Percentiles rank a stretch among this genome's conserved stretches.
These are phyloP conservation scores for Euura saliciscinereae DNA, from an alignment of 1,140 invertebrate genomes.

Conservation along the genomic window DNA sequence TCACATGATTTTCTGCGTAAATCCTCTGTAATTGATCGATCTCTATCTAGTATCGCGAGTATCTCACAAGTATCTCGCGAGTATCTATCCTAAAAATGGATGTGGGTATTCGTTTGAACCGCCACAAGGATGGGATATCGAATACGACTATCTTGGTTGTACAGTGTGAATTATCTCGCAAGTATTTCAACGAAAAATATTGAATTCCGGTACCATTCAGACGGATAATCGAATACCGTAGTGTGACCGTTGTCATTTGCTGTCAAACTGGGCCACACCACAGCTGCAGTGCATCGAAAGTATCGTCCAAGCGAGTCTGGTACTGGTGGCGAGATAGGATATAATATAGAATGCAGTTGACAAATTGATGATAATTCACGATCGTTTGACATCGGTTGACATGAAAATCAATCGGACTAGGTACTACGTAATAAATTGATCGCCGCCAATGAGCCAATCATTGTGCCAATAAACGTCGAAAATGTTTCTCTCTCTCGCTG, in stretches of 20 bases:
- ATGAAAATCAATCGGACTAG: constrained; percentile 56
- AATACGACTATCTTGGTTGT: too few species aligned
- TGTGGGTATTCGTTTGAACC: too few species aligned
- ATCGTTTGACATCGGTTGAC: constrained; percentile 58
- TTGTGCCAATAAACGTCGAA: constrained; percentile 50
- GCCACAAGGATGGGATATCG: too few species aligned
- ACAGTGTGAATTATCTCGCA: too few species aligned
- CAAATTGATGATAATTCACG: constrained; percentile 55
- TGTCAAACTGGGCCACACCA: constrained; percentile 42
- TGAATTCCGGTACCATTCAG: too few species aligned
- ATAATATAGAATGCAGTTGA: constrained; percentile 25
- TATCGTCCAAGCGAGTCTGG: constrained; percentile 8
- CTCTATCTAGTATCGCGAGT: too few species aligned
- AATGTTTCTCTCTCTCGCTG: neutral
- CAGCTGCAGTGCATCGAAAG: constrained; percentile 38
- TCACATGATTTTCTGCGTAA: too few species aligned
- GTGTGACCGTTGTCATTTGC: constrained; percentile 25
- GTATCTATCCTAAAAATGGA: too few species aligned
- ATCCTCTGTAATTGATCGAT: too few species aligned
- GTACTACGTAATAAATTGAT: constrained; percentile 52
- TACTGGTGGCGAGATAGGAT: too few species aligned
- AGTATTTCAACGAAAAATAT: too few species aligned
- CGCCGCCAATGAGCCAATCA: constrained; percentile 50
- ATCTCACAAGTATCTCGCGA: too few species aligned
- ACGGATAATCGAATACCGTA: constrained; percentile 5